A percentile compares a stretch with the other conserved stretches of the same genome.
Conservation (phyloP, 2,113 vertebrate genomes). For the Thalassoma bifasciatum region DNA sequence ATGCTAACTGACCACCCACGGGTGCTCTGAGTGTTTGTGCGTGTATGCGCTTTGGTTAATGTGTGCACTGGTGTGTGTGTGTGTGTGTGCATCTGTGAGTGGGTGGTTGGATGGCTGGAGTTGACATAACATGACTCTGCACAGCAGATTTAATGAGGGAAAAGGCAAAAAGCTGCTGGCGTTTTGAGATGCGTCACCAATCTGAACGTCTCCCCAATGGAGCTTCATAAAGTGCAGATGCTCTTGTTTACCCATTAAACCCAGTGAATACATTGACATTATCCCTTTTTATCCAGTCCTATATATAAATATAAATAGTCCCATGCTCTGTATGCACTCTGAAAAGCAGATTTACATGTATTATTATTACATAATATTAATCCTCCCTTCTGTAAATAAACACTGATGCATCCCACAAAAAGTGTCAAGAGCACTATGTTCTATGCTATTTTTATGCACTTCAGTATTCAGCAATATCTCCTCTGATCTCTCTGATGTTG, state of each 20-base stretch:
- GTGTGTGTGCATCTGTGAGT: slow-evolving; percentile 1
- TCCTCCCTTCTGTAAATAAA: slow-evolving; percentile 18
- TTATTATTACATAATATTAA: slow-evolving; percentile 29
- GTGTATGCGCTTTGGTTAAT: not conserved
- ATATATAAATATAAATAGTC: not conserved
- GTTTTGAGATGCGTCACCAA: slow-evolving; percentile 41
- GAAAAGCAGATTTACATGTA: slow-evolving; percentile 27
- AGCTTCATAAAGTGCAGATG: slow-evolving; percentile 13
- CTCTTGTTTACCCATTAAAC: slow-evolving; percentile 28
- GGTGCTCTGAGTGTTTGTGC: slow-evolving; percentile 19
- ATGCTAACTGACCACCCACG: slow-evolving; percentile 39
- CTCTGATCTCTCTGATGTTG: not conserved
- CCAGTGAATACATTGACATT: slow-evolving; percentile 5
- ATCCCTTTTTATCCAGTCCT: slow-evolving; percentile 9
- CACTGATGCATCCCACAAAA: not conserved
- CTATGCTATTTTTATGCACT: not conserved
- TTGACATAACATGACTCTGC: slow-evolving; percentile 58
- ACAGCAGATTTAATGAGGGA: slow-evolving; percentile 59
- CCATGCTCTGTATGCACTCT: not conserved
- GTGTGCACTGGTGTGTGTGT: not conserved
- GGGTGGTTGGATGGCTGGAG: slow-evolving; percentile 37
- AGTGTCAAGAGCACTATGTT: not conserved
- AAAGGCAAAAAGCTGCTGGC: slow-evolving; percentile 45
- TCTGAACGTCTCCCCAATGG: not conserved
- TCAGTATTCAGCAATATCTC: not conserved